Percentiles rank a stretch among this genome's conserved stretches.
Evolutionary conservation across 2,888 invertebrate species (phyloP).

Genomic region (Tenthredo mesomela): DNA sequence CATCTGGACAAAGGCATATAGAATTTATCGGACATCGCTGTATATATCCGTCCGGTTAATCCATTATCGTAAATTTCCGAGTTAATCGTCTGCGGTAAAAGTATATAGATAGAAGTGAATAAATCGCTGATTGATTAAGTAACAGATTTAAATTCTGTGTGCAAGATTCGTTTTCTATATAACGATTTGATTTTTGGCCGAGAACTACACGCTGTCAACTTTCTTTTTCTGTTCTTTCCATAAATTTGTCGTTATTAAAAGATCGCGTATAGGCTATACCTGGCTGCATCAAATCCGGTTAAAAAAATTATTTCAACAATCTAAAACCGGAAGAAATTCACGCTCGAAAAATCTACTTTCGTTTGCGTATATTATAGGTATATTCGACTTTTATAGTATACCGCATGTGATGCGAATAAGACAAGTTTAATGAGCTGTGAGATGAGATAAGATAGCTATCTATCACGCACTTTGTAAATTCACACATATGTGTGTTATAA

Average conservation of each 20-base stretch:
- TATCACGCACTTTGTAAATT: neutral
- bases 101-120: neutral
- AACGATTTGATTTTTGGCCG: neutral
- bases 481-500: neutral
- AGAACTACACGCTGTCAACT: neutral
- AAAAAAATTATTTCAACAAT: neutral
- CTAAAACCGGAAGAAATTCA: conserved; percentile 3
- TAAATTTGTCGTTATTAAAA: neutral
- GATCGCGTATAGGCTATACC: neutral
- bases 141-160: neutral
- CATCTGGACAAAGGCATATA: neutral
- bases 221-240: neutral
- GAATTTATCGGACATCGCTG: neutral
- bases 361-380: neutral
- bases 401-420: neutral
- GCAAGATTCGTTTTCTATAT: neutral
- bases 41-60: neutral
- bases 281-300: too few relatives aligned
- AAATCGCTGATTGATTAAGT: neutral
- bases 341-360: conserved; percentile 5
- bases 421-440: conserved; percentile 25
- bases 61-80: neutral
- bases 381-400: neutral
- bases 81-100: neutral
- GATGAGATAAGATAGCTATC: conserved; percentile 27